Base-by-base conservation (phyloP, 2,888 invertebrate species). In the Poecilus cupreus region DNA sequence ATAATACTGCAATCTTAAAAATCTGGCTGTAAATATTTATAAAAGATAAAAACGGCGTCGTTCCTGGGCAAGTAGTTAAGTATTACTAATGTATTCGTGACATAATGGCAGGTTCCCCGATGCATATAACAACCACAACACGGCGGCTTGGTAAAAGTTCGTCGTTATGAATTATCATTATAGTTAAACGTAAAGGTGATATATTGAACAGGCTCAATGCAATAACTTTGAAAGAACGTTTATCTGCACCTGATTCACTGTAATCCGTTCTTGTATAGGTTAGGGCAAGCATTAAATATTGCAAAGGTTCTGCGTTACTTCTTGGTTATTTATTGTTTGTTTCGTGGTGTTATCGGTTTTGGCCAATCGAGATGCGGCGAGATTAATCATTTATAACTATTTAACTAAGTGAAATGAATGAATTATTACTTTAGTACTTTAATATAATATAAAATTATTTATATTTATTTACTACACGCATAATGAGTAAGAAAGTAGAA, bases 81-180 rank as follows among this genome's bases (percentile, higher is more conserved):
- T 24, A 60, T 60, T 60, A 26, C n/a, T 60, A 60, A 60, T 60
- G 60, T 26, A 60, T 60, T 26, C 60, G 60, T 60, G 60, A 60
- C 60, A 60, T 60, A 60, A 60, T 60, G 60, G 24, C 60, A 60
- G 60, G 60, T 60, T 26, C 60, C 54, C 60, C 60, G 60, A n/a
- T 60, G 60, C 60, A 60, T n/a, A 24, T 24, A 60, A 60, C 60
- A 43, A 43, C 8, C 43, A 43, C 43, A 60, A 60, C 18, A 68
- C 39, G 32, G 39, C 37, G 64, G 26, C 13, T 32, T 2, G 39
- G 68, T 68, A 68, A 68, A 68, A 68, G 76, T 54, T 76, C 51
- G 49, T 37, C 54, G 76, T 54, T 76, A 54, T 76, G 76, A 76
- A 76, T 76, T 76, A 76, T 49, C 76, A 76, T 76, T 76, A 76